Base-by-base conservation (phyloP, 2,888 invertebrate genomes). In the Drosophila paranaensis region DNA sequence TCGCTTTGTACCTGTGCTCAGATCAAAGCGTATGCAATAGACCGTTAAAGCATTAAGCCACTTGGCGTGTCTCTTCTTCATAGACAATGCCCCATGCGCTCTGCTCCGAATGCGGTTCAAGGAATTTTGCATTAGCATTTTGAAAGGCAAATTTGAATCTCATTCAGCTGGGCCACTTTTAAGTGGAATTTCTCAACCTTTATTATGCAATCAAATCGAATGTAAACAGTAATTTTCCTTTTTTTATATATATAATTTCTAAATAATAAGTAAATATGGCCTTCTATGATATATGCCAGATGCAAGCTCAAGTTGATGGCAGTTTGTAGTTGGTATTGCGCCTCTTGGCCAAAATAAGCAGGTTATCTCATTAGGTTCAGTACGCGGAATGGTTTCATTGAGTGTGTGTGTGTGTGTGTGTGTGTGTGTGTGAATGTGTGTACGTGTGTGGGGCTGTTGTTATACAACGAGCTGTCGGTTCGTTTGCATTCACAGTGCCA, bases 21-120 rank as follows among this genome's bases (percentile, higher is more conserved):
- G 81, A 82, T 84, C 84, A 84, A 84, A 82, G 82, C 35, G 57
- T 60, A 71, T 42, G 58, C 78, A 76, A 71, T 73, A 84, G 84
- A 84, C 84, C 80, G 80, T 78, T 73, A 80, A 82, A 76, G 78
- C 80, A 73, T 70, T 57, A 42, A 57, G 43, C 27, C 25, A 51
- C 64, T 69, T 61, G 65, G 54, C 63, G 40, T 25, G 43, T 25
- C 10, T 63, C 53, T n/a, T 16, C 40, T 25, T n/a, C 45, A 35
- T 39, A 45, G 51, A 56, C 60, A 53, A 40, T 46, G 46, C 45
- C 25, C 54, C 45, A 42, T n/a, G 37, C 25, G 20, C 25, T 13
- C 3, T n/a, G 30, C 16, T 35, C 13, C 14, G 43, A 16, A 35
- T 45, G 10, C 14, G 8, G 8, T 43, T 50, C 14, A 39, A 10